phyloP scores from a whole-genome alignment of 2,888 invertebrate species.

The Drosophila dives region DNA sequence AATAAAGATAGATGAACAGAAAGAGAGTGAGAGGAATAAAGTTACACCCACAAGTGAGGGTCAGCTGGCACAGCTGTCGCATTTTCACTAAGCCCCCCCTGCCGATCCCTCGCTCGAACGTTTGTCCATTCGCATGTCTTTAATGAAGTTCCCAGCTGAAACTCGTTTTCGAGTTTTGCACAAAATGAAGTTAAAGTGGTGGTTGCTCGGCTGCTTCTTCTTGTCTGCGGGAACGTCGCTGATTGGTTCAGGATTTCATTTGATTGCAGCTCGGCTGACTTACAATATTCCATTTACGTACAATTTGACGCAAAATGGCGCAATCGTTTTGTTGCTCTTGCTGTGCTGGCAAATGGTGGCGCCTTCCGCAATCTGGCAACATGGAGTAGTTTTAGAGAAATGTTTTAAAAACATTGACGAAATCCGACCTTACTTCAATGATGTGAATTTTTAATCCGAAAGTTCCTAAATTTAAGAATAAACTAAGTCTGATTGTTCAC shows the following conservation, averaged over 20 bases:
- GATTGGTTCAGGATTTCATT: conserved; percentile 37
- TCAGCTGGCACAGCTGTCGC: conserved; percentile 79
- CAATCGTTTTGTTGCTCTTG: conserved; percentile 35
- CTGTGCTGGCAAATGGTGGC: conserved; percentile 28
- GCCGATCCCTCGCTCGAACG: background rate
- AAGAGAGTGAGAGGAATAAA: background rate
- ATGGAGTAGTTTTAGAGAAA: conserved; percentile 19
- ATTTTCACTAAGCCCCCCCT: conserved; percentile 67
- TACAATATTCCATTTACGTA: conserved; percentile 49
- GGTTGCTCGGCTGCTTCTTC: conserved; percentile 14
- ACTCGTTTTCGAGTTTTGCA: conserved; percentile 57
- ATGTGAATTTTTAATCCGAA: background rate
- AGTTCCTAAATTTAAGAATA: background rate
- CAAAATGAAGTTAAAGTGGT: conserved; percentile 73
- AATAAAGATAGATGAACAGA: background rate
- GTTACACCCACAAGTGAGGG: conserved; percentile 44
- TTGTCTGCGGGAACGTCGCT: conserved; percentile 15
- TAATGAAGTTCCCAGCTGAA: conserved; percentile 62
- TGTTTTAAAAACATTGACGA: background rate
- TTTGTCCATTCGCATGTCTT: conserved; percentile 32
- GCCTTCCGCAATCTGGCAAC: conserved; percentile 5
- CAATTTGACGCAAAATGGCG: conserved; percentile 64
- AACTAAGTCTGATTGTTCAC: background rate
- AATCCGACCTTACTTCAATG: background rate
- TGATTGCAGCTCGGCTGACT: conserved; percentile 16